Conservation (phyloP, 2,888 invertebrate genomes). For the Cheilosia scutellata region DNA sequence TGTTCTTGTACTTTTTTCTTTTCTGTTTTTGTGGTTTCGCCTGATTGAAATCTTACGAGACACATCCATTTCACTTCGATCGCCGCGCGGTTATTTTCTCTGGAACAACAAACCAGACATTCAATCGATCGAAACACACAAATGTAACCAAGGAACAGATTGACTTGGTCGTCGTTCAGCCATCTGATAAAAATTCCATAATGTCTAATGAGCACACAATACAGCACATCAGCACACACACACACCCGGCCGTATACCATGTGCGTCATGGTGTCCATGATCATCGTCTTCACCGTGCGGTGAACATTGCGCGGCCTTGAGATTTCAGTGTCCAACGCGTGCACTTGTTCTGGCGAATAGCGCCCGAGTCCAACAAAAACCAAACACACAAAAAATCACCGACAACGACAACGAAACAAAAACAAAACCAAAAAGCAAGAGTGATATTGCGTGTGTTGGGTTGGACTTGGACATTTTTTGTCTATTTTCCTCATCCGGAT, state of each 20-base stretch:
- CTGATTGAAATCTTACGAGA: conserved; percentile 73
- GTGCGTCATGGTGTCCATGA: conserved; percentile 69
- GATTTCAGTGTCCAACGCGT: conserved; percentile 67
- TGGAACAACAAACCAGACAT: conserved; percentile 32
- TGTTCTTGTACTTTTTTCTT: conserved; percentile 11
- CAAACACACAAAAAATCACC: neutral
- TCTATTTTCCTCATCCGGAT: conserved; percentile 60
- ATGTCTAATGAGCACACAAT: conserved; percentile 76
- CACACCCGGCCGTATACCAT: conserved; percentile 2
- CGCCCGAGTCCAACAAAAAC: conserved; percentile 5
- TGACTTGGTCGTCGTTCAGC: conserved; percentile 43
- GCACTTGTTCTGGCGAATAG: conserved; percentile 70
- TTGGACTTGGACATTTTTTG: conserved; percentile 65
- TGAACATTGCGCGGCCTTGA: conserved; percentile 68
- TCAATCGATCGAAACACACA: conserved; percentile 49
- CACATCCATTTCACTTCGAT: conserved; percentile 69
- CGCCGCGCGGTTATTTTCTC: conserved; percentile 35
- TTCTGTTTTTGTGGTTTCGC: neutral
- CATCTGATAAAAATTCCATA: conserved; percentile 76
- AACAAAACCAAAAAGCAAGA: conserved; percentile 68
- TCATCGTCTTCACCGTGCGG: conserved; percentile 44
- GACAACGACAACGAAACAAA: conserved; percentile 27
- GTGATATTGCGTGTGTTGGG: conserved; percentile 74
- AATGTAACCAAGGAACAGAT: conserved; percentile 39
- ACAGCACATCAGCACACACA: conserved; percentile 37